These are phyloP conservation scores for Drosophila chauvacae DNA, from an alignment of 1,140 invertebrate genomes.

Conservation along the genomic window DNA sequence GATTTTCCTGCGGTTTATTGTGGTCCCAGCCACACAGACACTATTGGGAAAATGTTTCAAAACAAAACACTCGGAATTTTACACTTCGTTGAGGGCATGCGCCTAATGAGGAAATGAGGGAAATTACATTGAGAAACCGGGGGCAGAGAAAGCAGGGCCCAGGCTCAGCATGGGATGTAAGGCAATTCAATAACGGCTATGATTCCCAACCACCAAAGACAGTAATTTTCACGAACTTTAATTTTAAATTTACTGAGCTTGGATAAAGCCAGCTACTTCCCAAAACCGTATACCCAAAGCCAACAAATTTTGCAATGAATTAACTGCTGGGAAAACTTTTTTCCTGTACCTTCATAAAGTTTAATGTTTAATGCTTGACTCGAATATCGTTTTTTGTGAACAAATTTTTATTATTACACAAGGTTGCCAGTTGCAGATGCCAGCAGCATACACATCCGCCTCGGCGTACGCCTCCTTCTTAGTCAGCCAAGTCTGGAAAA, in stretches of 20 bases:
- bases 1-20: constrained; percentile 59
- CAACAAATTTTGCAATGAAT: constrained; percentile 24
- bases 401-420: constrained; percentile 41
- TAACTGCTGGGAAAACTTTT: constrained; percentile 13
- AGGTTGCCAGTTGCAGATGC: constrained; percentile 42
- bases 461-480: constrained; percentile 21
- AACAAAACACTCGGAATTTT: constrained; percentile 71
- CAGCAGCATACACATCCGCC: constrained; percentile 13
- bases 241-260: not conserved
- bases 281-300: not conserved
- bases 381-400: constrained; percentile 32
- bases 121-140: constrained; percentile 1
- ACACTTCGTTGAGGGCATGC: constrained; percentile 62
- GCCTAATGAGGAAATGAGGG: constrained; percentile 50
- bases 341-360: constrained; percentile 8
- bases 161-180: not conserved
- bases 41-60: constrained; percentile 41
- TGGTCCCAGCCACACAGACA: constrained; percentile 50
- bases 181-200: not conserved
- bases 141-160: not conserved
- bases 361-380: constrained; percentile 26
- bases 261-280: not conserved
- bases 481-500: constrained; percentile 44
- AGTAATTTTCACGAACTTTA: not conserved
- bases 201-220: not conserved